These are phyloP conservation scores for Chrysemys picta DNA, from an alignment of 2,113 vertebrate genomes.

Conservation along the genomic window DNA sequence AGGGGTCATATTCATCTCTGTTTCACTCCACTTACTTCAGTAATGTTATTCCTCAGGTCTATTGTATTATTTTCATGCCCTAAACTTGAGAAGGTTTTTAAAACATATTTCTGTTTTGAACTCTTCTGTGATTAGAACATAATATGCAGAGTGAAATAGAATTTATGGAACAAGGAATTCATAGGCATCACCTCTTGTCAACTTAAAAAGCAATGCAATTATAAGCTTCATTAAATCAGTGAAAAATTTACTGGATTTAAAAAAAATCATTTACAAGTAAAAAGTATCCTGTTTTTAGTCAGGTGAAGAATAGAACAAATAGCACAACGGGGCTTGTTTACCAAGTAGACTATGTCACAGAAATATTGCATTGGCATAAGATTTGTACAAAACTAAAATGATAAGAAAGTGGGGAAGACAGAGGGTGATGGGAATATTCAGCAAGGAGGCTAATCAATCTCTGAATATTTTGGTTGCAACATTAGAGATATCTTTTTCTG, in stretches of 20 bases:
- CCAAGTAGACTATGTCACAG: not conserved
- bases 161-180: conserved; percentile 35
- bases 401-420: accelerated
- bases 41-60: not conserved
- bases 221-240: conserved; percentile 28
- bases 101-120: conserved; percentile 29
- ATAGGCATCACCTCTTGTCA: not conserved
- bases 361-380: accelerated
- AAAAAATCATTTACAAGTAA: not conserved
- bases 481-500: accelerated
- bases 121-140: not conserved
- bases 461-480: not conserved
- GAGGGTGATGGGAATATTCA: not conserved
- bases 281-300: conserved; percentile 8
- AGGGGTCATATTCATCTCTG: not conserved
- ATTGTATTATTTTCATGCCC: not conserved
- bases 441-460: not conserved
- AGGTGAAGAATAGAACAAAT: not conserved
- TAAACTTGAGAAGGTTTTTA: not conserved
- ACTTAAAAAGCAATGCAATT: conserved; percentile 53
- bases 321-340: not conserved
- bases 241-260: not conserved
- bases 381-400: not conserved
- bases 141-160: conserved; percentile 30
- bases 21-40: not conserved